A percentile compares a stretch with the other conserved stretches of the same genome.
phyloP scores from a whole-genome alignment of 2,113 vertebrate genomes.

The Tursiops truncatus region DNA sequence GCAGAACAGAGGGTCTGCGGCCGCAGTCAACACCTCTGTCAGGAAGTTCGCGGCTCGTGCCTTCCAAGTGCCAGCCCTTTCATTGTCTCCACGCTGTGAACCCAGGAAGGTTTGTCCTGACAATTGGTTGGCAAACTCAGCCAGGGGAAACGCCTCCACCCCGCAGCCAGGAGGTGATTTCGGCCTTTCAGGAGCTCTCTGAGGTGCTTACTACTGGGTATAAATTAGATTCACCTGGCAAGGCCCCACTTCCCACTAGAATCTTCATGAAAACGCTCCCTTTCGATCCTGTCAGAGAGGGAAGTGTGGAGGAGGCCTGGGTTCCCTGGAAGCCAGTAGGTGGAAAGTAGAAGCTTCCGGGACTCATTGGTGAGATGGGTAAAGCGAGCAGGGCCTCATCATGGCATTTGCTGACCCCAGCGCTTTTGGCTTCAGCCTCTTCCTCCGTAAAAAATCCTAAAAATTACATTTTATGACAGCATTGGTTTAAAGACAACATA shows the following conservation, averaged over 20 bases:
- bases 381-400: not conserved
- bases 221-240: conserved; percentile 53
- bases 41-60: not conserved
- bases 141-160: not conserved
- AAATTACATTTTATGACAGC: not conserved
- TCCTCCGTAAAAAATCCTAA: not conserved
- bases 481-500: not conserved
- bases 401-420: rapidly evolving
- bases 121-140: not conserved
- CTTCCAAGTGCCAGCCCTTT: not conserved
- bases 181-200: conserved; percentile 37
- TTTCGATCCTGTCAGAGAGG: not conserved
- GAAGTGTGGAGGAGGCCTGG: not conserved
- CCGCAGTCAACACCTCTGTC: conserved; percentile 47
- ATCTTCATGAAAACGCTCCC: not conserved
- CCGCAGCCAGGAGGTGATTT: not conserved
- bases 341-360: not conserved
- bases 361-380: not conserved
- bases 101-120: conserved; percentile 5
- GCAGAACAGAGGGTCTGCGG: conserved; percentile 1
- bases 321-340: not conserved
- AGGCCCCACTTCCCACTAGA: not conserved
- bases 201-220: not conserved
- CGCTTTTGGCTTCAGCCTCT: not conserved
- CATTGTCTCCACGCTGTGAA: conserved; percentile 62